Base-by-base conservation (phyloP, 2,888 invertebrate species). In the Drosophila recens region DNA sequence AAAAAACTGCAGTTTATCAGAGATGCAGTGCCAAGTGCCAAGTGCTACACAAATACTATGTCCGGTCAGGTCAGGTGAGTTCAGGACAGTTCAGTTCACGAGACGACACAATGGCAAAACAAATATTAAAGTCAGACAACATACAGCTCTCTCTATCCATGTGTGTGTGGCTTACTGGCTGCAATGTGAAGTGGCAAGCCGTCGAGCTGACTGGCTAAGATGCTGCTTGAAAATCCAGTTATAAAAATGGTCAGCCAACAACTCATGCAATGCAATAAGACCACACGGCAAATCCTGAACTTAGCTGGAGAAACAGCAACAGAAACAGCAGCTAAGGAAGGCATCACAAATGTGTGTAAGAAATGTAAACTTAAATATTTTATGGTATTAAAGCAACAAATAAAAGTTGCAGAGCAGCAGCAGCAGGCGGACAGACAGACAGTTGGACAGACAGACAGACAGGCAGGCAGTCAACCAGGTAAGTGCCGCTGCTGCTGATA, bases 311-410 rank as follows among this genome's bases (percentile, higher is more conserved):
- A 59, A 68, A 53, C 75, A 45, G 58, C 5, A 5, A 27, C 27
- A 27, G 27, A 27, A 6, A 6, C 11, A 68, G 74, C 45, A 73
- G 30, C 30, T 8, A 30, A 30, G 30, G 30, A 30, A 42, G 53
- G 57, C 61, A 75, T 38, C 54, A 52, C 52, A 36, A 10, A 51
- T 62, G 59, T 72, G 67, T 82, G 79, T 71, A 72, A 70, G 80
- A 83, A 78, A 88, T 86, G 79, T 90, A 76, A 87, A 78, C 90
- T 89, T 90, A 87, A 90, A 90, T 90, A 89, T 90, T 89, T 89
- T 90, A 90, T 85, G 75, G 75, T 75, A 78, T 83, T 85, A 76
- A 79, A 75, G 87, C 77, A 75, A 75, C 72, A 79, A 68, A 82
- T 75, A 83, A 79, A 75, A 66, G 59, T 51, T 53, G 45, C 53